Conservation (phyloP, 2,113 vertebrate genomes). For the Bothrops jararaca region DNA sequence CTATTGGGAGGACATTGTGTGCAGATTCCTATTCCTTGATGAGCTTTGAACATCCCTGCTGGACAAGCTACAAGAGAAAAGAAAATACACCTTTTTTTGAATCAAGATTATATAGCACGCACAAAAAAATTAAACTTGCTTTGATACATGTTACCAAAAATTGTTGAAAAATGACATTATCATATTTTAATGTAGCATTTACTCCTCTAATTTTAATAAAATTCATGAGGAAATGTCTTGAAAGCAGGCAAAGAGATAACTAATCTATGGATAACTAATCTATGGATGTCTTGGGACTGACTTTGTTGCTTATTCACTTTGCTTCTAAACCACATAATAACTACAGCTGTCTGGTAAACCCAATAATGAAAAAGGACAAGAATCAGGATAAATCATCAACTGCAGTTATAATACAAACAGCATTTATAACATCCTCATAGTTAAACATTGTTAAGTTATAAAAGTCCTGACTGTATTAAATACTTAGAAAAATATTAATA, state of each 20-base stretch:
- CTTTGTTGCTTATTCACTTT: neutral
- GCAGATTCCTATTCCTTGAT: slow-evolving; percentile 85
- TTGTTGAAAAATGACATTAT: neutral
- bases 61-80: slow-evolving; percentile 82
- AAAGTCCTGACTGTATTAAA: neutral
- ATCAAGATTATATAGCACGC: neutral
- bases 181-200: neutral
- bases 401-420: neutral
- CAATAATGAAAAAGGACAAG: neutral
- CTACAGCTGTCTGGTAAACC: neutral
- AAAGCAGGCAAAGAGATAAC: no score
- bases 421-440: neutral
- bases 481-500: neutral
- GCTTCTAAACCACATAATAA: neutral
- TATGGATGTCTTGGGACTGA: neutral
- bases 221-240: neutral
- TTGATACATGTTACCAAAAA: neutral
- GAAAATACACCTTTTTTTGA: neutral
- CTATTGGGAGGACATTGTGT: slow-evolving; percentile 90
- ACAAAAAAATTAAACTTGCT: neutral
- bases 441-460: neutral
- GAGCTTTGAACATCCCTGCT: slow-evolving; percentile 92
- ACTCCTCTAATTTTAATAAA: neutral
- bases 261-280: neutral
- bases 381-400: neutral